Evolutionary conservation across 2,113 vertebrate genomes (phyloP).

Genomic region (Pampusana beccarii): DNA sequence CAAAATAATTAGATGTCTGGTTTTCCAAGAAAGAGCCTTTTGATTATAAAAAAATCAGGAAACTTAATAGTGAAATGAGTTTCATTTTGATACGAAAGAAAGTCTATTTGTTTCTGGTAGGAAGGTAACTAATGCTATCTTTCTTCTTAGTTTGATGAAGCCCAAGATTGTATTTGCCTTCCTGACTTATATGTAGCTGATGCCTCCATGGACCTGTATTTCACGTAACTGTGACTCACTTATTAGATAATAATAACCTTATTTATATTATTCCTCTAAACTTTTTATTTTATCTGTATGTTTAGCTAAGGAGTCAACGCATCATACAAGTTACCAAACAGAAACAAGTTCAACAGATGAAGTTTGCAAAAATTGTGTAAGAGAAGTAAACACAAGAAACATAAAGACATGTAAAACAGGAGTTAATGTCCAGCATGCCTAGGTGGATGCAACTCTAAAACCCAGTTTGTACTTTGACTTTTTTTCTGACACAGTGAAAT

Average conservation of each 20-base stretch:
- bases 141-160: background rate
- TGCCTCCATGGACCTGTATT: background rate
- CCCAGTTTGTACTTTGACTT: background rate
- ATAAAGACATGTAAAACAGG: background rate
- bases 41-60: background rate
- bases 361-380: background rate
- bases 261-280: conserved; percentile 1
- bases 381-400: background rate
- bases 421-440: background rate
- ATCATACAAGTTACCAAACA: background rate
- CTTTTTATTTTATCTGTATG: background rate
- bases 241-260: background rate
- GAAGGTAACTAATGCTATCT: background rate
- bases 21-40: background rate
- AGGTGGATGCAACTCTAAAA: background rate
- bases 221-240: background rate
- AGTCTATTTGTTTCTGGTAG: background rate
- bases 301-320: background rate
- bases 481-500: background rate
- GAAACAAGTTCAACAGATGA: background rate
- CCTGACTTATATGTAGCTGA: background rate
- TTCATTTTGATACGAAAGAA: background rate
- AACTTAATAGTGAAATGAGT: background rate
- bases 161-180: background rate
- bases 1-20: background rate